Evolutionary conservation across 1,140 invertebrate species (phyloP), one percentile per base, ranked within the genome.

Genomic region (Bombus pascuorum): DNA sequence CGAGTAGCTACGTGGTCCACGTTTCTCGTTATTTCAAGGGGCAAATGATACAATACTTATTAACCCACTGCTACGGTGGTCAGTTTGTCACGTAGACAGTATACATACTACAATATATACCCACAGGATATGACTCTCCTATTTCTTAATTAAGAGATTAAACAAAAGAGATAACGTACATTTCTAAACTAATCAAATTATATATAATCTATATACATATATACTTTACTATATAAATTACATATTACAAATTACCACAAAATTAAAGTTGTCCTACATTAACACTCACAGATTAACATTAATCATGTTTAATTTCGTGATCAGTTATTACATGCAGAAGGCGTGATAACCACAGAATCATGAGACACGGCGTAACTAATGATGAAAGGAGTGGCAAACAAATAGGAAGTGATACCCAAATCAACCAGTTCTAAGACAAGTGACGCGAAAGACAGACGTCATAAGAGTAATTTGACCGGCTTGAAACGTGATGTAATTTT

Each of bases 401-500:
- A 68, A 32, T 79, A 79, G 77, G 77, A 79, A 68, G 59, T 57
- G 74, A 39, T 4, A 47, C 39, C 62, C 13, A 32, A 53, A 53
- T 70, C 44, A 34, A 4, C 34, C 65, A 53, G 25, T 8, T 79
- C 62, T 32, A 53, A 47, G 59, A 65, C 66, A 66, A 68, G 25
- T 68, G 44, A 66, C 78, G 78, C 44, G 6, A 34, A 37, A 28
- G 42, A 79, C 39, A 22, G 15, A 47, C 77, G 77, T 68, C 42
- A 78, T 25, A 18, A 13, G 8, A 47, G 78, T 80, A 70, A 80
- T 70, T 53, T 47, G n/a, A 80, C 25, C 34, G 44, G 78, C 44
- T 37, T 32, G 65, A 32, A 44, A 70, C 32, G 44, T 53, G 78
- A 80, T 70, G 65, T 80, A 70, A 80, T 70, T 80, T 47, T 18